A percentile compares a stretch with the other conserved stretches of the same genome.
phyloP scores from a whole-genome alignment of 1,140 invertebrate genomes.

The Drosophila truncata region DNA sequence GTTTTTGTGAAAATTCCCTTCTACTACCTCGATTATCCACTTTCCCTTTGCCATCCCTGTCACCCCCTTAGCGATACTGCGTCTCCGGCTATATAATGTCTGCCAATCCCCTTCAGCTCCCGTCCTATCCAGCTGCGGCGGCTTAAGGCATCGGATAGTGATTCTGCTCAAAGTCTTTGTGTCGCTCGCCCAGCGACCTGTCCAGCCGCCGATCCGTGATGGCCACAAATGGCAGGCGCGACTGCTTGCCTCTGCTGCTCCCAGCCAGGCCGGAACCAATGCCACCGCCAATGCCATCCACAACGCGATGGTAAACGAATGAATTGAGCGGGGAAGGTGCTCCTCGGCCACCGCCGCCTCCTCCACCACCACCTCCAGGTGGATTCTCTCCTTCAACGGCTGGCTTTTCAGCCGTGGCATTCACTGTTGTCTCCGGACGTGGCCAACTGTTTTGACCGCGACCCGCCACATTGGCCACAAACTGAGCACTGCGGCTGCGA shows the following conservation, averaged over 20 bases:
- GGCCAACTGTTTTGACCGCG: constrained; percentile 60
- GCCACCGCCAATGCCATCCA: constrained; percentile 42
- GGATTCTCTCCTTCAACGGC: not conserved
- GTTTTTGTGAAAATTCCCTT: not conserved
- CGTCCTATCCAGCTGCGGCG: constrained; percentile 15
- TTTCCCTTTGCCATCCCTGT: not conserved
- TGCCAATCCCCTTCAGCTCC: not conserved
- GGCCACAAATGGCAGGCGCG: constrained; percentile 77
- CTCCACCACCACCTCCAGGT: not conserved
- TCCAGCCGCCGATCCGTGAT: constrained; percentile 80
- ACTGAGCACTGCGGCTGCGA: constrained; percentile 74
- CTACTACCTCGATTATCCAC: not conserved
- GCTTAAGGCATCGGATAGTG: constrained; percentile 83
- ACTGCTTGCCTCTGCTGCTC: constrained; percentile 68
- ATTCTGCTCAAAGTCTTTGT: constrained; percentile 84
- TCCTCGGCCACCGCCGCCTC: constrained; percentile 8
- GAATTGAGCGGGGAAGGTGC: constrained; percentile 63
- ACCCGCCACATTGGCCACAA: constrained; percentile 72
- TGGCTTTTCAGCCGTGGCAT: constrained; percentile 21
- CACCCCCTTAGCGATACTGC: not conserved
- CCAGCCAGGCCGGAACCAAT: constrained; percentile 27
- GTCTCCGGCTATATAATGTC: not conserved
- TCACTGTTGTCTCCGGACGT: not conserved
- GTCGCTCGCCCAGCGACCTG: constrained; percentile 60
- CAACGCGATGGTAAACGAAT: constrained; percentile 80